Evolutionary conservation across 2,113 vertebrate species (phyloP).

Genomic region (Alces alces): DNA sequence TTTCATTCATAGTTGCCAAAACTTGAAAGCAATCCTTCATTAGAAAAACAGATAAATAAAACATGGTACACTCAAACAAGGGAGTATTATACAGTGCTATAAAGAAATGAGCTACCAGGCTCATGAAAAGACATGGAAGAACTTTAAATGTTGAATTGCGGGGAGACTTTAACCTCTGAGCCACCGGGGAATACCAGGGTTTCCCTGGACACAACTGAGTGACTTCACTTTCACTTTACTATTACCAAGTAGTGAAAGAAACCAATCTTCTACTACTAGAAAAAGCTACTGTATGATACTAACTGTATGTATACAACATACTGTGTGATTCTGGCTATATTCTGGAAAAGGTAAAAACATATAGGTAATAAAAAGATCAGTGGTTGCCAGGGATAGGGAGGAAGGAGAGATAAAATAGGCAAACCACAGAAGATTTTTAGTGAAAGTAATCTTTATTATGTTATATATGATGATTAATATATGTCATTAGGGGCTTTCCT

Average conservation of each 20-base stretch:
- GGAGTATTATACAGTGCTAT: not conserved
- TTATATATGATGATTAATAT: not conserved
- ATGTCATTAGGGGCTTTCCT: not conserved
- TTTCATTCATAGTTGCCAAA: not conserved
- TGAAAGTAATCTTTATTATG: not conserved
- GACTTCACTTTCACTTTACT: not conserved
- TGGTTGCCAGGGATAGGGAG: not conserved
- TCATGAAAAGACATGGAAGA: not conserved
- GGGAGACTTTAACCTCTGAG: no score
- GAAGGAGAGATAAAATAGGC: not conserved
- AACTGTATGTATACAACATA: not conserved
- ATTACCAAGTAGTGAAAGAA: not conserved
- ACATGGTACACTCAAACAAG: not conserved
- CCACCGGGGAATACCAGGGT: no score
- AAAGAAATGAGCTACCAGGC: not conserved
- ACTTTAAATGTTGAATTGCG: not conserved
- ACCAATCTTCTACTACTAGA: not conserved
- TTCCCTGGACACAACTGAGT: no score
- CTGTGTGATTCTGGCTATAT: not conserved
- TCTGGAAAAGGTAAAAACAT: not conserved
- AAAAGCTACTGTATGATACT: not conserved
- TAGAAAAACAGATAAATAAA: not conserved
- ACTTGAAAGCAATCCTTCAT: not conserved
- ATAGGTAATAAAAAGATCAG: not conserved
- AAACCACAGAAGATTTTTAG: not conserved